Evolutionary conservation across 2,888 invertebrate genomes (phyloP).

Genomic region (Gerris lacustris): DNA sequence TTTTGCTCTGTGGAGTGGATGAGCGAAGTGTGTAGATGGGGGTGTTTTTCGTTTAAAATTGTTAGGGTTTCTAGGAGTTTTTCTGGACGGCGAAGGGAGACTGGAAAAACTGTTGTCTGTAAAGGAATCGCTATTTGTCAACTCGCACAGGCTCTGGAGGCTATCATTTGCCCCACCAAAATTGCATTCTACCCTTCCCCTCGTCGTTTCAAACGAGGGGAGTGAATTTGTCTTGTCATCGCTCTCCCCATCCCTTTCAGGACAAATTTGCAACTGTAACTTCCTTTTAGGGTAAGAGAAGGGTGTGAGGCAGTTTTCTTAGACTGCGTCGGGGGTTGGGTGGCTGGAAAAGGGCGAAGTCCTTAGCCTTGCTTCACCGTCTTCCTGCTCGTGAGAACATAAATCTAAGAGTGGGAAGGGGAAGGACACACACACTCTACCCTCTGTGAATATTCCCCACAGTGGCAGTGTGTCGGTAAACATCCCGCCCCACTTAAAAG

Average conservation of each 20-base stretch:
- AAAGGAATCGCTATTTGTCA: background rate
- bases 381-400: background rate
- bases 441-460: background rate
- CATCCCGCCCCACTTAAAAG: background rate
- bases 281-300: background rate
- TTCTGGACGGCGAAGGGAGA: background rate
- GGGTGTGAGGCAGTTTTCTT: background rate
- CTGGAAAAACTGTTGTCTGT: no score
- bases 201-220: background rate
- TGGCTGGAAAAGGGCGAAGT: no score
- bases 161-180: slow-evolving; percentile 19
- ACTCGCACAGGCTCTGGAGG: background rate
- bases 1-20: background rate
- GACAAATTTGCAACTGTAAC: slow-evolving; percentile 5
- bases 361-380: background rate
- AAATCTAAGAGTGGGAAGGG: background rate
- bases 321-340: background rate
- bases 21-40: background rate
- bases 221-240: slow-evolving; percentile 2
- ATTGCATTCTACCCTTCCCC: slow-evolving; percentile 20
- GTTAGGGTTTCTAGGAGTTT: background rate
- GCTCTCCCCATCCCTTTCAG: background rate
- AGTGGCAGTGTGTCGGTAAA: background rate
- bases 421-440: background rate
- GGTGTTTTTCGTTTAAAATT: slow-evolving; percentile 2